Conservation (phyloP, 2,113 vertebrate genomes). For the Myotis davidii region DNA sequence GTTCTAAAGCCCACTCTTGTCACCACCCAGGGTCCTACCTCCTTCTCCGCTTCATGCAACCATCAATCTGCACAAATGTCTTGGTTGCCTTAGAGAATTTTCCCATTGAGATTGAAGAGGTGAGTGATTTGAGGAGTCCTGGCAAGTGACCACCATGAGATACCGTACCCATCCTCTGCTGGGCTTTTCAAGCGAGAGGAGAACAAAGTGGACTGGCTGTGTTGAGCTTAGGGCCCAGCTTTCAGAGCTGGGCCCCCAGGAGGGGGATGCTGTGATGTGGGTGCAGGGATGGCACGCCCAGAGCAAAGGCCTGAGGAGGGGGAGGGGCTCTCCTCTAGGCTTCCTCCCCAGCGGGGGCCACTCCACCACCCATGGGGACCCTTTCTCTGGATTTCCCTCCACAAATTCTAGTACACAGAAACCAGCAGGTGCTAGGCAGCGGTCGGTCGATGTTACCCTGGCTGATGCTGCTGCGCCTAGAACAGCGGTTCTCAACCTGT, state of each 20-base stretch:
- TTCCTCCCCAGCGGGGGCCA: background rate
- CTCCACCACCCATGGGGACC: accelerated
- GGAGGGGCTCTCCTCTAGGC: too few species aligned
- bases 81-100: background rate
- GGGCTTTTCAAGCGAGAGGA: background rate
- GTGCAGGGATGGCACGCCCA: accelerated
- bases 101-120: background rate
- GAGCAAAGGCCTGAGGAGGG: background rate
- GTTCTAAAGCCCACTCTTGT: background rate
- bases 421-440: background rate
- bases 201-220: background rate
- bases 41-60: background rate
- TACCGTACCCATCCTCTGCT: accelerated
- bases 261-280: background rate
- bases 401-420: background rate
- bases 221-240: background rate
- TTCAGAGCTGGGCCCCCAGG: background rate
- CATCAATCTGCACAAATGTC: accelerated
- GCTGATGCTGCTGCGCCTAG: background rate
- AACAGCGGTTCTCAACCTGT: background rate
- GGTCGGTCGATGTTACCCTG: background rate
- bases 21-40: background rate
- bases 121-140: background rate
- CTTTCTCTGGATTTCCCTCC: background rate
- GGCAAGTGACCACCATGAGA: too few species aligned